Percentiles rank a stretch among this genome's conserved stretches.
phyloP scores from a whole-genome alignment of 1,140 invertebrate genomes.

The Globodera ellingtonae region DNA sequence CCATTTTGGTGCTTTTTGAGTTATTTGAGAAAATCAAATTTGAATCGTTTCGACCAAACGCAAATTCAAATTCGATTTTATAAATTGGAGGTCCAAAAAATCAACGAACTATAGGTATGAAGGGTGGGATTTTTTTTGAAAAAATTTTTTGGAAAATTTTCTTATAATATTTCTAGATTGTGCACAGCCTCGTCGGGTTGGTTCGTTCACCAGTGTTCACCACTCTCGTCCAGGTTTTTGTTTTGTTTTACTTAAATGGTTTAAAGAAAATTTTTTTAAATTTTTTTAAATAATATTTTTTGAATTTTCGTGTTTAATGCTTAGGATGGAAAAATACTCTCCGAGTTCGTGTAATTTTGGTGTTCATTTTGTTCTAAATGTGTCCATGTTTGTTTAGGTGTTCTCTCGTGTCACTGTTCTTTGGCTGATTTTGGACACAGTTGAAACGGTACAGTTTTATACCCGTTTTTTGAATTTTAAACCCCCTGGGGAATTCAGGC shows the following conservation, averaged over 20 bases:
- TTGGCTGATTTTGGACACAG: slow-evolving; percentile 76
- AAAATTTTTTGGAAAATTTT: too few species aligned
- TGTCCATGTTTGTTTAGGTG: slow-evolving; percentile 72
- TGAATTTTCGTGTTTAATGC: too few species aligned
- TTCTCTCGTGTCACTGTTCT: slow-evolving; percentile 84
- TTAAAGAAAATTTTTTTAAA: neutral
- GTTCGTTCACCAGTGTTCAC: slow-evolving; percentile 81
- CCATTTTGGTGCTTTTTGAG: too few species aligned
- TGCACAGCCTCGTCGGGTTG: slow-evolving; percentile 79
- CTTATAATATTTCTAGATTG: slow-evolving; percentile 71
- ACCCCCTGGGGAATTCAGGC: too few species aligned
- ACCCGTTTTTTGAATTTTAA: neutral
- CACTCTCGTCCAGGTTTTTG: slow-evolving; percentile 71
- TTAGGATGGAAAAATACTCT: too few species aligned
- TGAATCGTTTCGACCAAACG: neutral
- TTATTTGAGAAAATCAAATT: slow-evolving; percentile 37
- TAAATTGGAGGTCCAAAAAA: too few species aligned
- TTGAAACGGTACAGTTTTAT: slow-evolving; percentile 61
- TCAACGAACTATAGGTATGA: too few species aligned
- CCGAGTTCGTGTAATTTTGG: too few species aligned
- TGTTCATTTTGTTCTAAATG: neutral
- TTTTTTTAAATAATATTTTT: too few species aligned
- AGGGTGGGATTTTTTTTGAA: too few species aligned
- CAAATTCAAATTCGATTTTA: too few species aligned
- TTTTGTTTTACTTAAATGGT: neutral